Conservation (phyloP, 2,888 invertebrate species). For the Elegia similella region DNA sequence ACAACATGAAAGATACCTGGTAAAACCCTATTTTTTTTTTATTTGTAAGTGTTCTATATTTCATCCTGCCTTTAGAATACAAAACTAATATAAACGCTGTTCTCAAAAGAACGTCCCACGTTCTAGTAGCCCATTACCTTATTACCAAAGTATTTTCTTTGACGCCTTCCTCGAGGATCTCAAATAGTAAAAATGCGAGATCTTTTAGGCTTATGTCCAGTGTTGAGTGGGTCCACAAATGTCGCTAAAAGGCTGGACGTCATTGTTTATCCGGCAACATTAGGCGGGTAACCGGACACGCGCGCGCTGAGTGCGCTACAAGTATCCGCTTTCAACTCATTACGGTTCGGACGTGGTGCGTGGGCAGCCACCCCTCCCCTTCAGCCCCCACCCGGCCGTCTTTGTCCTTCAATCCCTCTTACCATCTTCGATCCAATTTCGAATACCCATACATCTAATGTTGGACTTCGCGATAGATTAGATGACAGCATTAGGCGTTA, state of each 20-base stretch:
- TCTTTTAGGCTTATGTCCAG: conserved; percentile 79
- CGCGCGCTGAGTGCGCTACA: conserved; percentile 80
- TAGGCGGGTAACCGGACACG: conserved; percentile 82
- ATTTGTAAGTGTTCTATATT: too few species aligned
- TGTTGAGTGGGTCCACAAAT: conserved; percentile 81
- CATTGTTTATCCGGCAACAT: conserved; percentile 82
- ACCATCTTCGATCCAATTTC: conserved; percentile 78
- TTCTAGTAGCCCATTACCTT: not conserved
- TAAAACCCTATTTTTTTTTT: too few species aligned
- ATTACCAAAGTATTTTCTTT: conserved; percentile 25
- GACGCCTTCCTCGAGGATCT: conserved; percentile 60
- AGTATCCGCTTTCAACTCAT: conserved; percentile 83
- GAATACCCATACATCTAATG: conserved; percentile 72
- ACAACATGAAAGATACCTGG: too few species aligned
- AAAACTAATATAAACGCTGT: not conserved
- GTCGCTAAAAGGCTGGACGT: conserved; percentile 82
- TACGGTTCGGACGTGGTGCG: conserved; percentile 80
- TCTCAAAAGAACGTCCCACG: not conserved
- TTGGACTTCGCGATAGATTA: conserved; percentile 64
- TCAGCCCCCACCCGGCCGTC: conserved; percentile 49
- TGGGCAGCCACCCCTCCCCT: conserved; percentile 53
- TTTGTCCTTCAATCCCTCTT: conserved; percentile 78
- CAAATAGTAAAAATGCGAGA: conserved; percentile 70
- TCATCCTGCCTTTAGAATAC: not conserved
- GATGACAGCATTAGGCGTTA: conserved; percentile 40